Conservation (phyloP, 2,113 vertebrate genomes). For the Nothoprocta perdicaria region DNA sequence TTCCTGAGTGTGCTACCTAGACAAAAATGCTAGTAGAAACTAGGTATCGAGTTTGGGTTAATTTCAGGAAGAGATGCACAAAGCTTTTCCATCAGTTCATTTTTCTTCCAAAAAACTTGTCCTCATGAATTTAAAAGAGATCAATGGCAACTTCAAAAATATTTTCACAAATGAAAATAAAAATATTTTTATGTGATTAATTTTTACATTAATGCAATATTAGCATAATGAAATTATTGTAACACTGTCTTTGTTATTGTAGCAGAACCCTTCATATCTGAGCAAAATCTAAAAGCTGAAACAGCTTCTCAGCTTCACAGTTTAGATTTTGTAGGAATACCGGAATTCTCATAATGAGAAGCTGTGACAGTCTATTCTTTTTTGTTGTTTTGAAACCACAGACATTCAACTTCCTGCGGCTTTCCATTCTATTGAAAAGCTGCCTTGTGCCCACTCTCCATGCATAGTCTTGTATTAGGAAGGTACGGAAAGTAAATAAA, state of each 20-base stretch:
- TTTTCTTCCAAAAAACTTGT: neutral
- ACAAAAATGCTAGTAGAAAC: neutral
- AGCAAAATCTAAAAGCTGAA: neutral
- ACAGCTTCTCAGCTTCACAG: neutral
- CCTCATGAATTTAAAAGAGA: neutral
- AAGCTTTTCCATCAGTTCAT: neutral
- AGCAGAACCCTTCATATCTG: neutral
- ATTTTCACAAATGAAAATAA: neutral
- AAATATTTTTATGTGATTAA: neutral
- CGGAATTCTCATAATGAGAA: neutral
- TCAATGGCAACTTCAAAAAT: neutral
- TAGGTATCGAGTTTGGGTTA: neutral
- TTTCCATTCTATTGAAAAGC: neutral
- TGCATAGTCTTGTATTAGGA: neutral
- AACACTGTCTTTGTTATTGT: neutral
- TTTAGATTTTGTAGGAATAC: neutral
- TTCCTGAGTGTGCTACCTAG: neutral
- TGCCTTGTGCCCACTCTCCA: rapidly evolving
- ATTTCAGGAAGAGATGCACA: neutral
- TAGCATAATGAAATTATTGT: neutral
- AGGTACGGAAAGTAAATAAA: neutral
- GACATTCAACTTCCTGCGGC: neutral
- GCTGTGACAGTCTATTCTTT: neutral
- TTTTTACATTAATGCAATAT: neutral
- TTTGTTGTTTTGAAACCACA: neutral